These are phyloP conservation scores for Lepus townsendii DNA, from an alignment of 2,797 vertebrate genomes.

Conservation along the genomic window DNA sequence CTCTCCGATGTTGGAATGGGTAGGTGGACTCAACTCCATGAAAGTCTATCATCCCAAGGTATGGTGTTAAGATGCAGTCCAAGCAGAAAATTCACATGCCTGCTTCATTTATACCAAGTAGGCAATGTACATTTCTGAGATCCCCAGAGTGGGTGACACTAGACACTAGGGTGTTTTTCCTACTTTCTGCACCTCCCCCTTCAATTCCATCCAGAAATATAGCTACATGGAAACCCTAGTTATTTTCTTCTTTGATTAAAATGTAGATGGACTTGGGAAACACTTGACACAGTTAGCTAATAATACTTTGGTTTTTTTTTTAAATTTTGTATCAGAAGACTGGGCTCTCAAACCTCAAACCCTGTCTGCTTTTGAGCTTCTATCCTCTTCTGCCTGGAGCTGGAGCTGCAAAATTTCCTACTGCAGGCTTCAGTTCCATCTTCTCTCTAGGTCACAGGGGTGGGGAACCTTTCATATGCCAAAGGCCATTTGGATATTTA, in stretches of 20 bases:
- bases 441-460: neutral
- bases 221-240: neutral
- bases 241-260: slow-evolving; percentile 33
- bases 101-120: neutral
- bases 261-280: slow-evolving; percentile 53
- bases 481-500: too few species aligned
- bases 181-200: neutral
- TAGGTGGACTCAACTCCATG: neutral
- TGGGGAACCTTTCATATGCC: too few species aligned
- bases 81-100: neutral
- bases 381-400: slow-evolving; percentile 25
- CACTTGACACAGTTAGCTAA: neutral
- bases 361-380: neutral
- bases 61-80: neutral
- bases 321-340: neutral
- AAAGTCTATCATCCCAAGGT: neutral
- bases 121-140: neutral
- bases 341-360: slow-evolving; percentile 12
- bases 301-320: slow-evolving; percentile 48
- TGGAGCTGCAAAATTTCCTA: slow-evolving; percentile 4
- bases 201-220: slow-evolving; percentile 21
- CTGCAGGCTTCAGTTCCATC: neutral
- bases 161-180: neutral
- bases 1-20: neutral
- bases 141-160: neutral